phyloP scores from a whole-genome alignment of 2,888 invertebrate species.

The Synanthedon vespiformis region DNA sequence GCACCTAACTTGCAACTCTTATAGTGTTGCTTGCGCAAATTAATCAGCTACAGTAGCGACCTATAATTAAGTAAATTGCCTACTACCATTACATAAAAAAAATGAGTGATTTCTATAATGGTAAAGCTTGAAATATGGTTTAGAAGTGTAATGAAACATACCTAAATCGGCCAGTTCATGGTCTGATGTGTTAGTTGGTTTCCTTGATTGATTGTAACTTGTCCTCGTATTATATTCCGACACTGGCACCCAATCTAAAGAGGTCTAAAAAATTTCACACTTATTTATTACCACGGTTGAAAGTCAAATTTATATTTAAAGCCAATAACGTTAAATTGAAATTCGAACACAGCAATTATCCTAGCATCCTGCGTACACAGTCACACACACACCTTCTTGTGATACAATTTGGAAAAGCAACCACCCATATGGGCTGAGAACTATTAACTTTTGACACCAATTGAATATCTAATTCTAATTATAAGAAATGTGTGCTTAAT shows the following conservation, averaged over 20 bases:
- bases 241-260: conserved; percentile 66
- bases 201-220: conserved; percentile 60
- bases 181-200: conserved; percentile 58
- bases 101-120: too few relatives aligned
- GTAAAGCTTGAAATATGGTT: too few relatives aligned
- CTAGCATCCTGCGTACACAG: background rate
- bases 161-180: conserved; percentile 63
- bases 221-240: conserved; percentile 62
- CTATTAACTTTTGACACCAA: conserved; percentile 6
- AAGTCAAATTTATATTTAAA: conserved; percentile 4
- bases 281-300: conserved; percentile 5
- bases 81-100: too few relatives aligned
- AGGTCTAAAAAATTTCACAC: conserved; percentile 43
- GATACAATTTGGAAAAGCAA: conserved; percentile 61
- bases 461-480: background rate
- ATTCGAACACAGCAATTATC: background rate
- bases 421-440: conserved; percentile 46
- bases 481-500: background rate
- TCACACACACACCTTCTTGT: conserved; percentile 40
- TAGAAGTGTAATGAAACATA: conserved; percentile 19
- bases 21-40: too few relatives aligned
- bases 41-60: too few relatives aligned
- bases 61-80: too few relatives aligned
- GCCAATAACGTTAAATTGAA: background rate
- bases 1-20: too few relatives aligned